A percentile compares a stretch with the other conserved stretches of the same genome.
These are phyloP conservation scores for Cyanistes caeruleus DNA, from an alignment of 2,113 vertebrate genomes.

Conservation along the genomic window DNA sequence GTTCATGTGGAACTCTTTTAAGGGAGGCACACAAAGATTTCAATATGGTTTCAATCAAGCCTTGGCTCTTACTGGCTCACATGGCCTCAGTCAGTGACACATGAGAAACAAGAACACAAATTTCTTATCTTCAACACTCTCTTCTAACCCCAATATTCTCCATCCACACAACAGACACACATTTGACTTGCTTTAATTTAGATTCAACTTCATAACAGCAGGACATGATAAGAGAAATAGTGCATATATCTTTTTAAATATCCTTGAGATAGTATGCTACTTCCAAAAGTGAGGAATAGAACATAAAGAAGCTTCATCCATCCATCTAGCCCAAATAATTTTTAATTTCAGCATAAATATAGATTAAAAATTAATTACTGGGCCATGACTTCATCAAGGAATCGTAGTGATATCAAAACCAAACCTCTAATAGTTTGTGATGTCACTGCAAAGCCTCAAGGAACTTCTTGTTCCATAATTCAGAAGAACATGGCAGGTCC, in stretches of 20 bases:
- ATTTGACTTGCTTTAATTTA: background rate
- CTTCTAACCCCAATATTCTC: background rate
- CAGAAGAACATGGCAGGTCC: background rate
- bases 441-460: background rate
- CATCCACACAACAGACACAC: background rate
- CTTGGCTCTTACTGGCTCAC: background rate
- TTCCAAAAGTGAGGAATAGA: background rate
- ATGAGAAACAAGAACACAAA: background rate
- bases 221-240: background rate
- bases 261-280: background rate
- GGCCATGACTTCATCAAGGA: background rate
- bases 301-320: background rate
- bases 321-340: background rate
- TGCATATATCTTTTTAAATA: background rate
- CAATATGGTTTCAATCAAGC: background rate
- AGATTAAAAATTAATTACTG: background rate
- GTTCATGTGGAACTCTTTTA: background rate
- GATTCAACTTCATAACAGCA: background rate
- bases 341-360: background rate
- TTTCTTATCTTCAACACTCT: background rate
- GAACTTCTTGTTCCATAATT: background rate
- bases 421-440: background rate
- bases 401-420: constrained; percentile 20
- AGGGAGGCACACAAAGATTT: background rate
- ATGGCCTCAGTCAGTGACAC: background rate